Percentiles rank a stretch among this genome's conserved stretches.
Conservation (phyloP, 2,888 invertebrate genomes). For the Ophion ellenae region DNA sequence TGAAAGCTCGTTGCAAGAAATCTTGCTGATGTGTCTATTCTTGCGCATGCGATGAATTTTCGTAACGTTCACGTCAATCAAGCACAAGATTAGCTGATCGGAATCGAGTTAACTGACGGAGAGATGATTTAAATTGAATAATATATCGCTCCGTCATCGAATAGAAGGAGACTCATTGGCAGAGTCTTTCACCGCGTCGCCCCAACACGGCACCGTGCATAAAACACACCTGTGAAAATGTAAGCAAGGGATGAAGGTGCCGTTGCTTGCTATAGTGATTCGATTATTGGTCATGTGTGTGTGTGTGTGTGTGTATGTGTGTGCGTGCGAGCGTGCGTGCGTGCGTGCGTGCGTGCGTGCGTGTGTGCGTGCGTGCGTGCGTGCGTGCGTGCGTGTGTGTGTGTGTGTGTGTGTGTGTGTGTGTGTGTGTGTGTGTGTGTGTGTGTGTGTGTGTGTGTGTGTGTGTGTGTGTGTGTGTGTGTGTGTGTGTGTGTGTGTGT, state of each 20-base stretch:
- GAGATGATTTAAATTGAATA: slow-evolving; percentile 12
- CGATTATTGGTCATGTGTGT: background rate
- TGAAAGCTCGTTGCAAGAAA: too few relatives aligned
- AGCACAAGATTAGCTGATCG: background rate
- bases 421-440: too few relatives aligned
- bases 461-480: too few relatives aligned
- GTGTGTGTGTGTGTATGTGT: too few relatives aligned
- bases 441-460: too few relatives aligned
- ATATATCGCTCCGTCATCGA: slow-evolving; percentile 28
- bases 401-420: too few relatives aligned
- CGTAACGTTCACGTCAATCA: slow-evolving; percentile 17
- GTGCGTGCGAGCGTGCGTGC: too few relatives aligned
- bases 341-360: too few relatives aligned
- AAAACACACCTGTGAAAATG: background rate
- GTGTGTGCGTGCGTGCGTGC: too few relatives aligned
- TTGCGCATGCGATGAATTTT: background rate
- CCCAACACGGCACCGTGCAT: background rate
- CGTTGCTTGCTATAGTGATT: background rate
- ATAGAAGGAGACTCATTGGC: background rate
- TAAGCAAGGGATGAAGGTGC: background rate
- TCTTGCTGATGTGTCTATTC: background rate
- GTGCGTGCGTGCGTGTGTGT: too few relatives aligned
- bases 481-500: too few relatives aligned
- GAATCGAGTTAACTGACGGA: background rate
- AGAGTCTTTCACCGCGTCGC: background rate